Evolutionary conservation across 2,888 invertebrate genomes (phyloP), one percentile per base, ranked within the genome.

Genomic region (Suillia variegata): DNA sequence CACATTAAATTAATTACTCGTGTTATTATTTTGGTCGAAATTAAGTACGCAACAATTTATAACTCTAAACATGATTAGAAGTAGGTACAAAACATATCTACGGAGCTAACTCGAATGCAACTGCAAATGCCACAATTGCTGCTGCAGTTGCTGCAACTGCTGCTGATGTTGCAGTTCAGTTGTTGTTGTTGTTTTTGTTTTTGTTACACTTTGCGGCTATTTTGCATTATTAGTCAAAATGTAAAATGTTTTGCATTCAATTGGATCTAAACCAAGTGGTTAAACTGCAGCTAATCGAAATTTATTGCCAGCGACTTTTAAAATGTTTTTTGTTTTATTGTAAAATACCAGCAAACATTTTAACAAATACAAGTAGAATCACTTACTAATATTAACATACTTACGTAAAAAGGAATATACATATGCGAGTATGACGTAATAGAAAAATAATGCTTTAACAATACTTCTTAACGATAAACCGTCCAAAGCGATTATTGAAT

Each of bases 1-100:
- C 77, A 74, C 74, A 77, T 77, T 77, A 76, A 77, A 77, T 77
- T 77, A 77, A 77, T 77, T 77, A 78, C 78, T 77, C 75, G 70
- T 77, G 77, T 77, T 77, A 78, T 77, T 77, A 77, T 77, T 78
- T 76, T 71, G 74, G 75, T 70, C 70, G 65, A 74, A 77, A 78
- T 77, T 76, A 77, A 77, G 77, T 76, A 75, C 77, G 76, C 73
- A 74, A 75, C 77, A 77, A 77, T 77, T 76, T 77, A 77, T 77
- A 78, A 78, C 74, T 72, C 70, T 66, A 70, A 67, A 76, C 75
- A 78, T 72, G 75, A 76, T 77, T 77, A 77, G 77, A 74, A 74
- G 75, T 73, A 74, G 71, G 55, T 62, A 22, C 42, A 21, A 20
- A 42, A n/a, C 8, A 45, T 24, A n/a, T n/a, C n/a, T n/a, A n/a